A percentile compares a stretch with the other conserved stretches of the same genome.
Evolutionary conservation across 2,113 vertebrate species (phyloP).

Genomic region (Sardina pilchardus): DNA sequence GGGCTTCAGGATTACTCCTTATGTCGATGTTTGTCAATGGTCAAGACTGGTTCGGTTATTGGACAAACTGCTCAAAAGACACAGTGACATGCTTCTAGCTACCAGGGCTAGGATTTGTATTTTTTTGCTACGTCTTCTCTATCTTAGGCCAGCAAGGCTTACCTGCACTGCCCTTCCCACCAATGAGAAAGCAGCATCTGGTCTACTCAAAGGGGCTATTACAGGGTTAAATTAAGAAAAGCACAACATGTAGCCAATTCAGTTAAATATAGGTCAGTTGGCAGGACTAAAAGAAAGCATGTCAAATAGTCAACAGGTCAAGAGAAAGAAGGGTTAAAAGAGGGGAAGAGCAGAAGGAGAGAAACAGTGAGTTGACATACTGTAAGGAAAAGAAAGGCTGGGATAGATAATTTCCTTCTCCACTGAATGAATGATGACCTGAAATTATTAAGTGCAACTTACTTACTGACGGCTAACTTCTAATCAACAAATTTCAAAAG

Average conservation of each 20-base stretch:
- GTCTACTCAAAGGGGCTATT: slow-evolving; percentile 30
- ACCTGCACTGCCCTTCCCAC: slow-evolving; percentile 41
- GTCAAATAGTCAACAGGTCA: background rate
- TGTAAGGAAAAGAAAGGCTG: background rate
- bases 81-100: slow-evolving; percentile 38
- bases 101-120: background rate
- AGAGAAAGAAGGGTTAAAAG: background rate
- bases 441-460: background rate
- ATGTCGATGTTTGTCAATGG: background rate
- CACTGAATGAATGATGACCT: background rate
- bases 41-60: background rate
- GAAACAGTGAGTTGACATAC: slow-evolving; percentile 4
- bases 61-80: background rate
- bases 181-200: slow-evolving; percentile 43
- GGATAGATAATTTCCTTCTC: background rate
- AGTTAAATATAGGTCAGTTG: background rate
- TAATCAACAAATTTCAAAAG: no score
- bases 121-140: background rate
- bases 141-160: slow-evolving; percentile 36
- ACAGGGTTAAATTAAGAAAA: background rate
- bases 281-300: background rate
- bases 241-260: slow-evolving; percentile 7
- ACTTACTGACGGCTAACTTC: background rate
- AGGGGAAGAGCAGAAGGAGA: background rate
- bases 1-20: background rate